These are phyloP conservation scores for Oryzias woworae DNA, from an alignment of 2,113 vertebrate species.

Conservation along the genomic window DNA sequence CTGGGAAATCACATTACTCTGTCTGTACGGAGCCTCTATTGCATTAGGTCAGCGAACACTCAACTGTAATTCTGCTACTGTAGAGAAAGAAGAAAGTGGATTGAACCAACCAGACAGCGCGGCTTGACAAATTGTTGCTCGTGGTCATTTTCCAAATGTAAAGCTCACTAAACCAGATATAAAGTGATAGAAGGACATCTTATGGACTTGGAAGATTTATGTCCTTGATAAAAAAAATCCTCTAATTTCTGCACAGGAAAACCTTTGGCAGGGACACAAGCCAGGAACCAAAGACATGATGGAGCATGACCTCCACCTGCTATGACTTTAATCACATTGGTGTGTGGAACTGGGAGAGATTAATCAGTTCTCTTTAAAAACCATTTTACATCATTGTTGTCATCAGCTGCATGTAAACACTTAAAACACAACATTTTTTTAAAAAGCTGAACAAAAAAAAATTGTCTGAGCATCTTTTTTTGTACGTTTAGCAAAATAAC, in stretches of 20 bases:
- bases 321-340: conserved; percentile 30
- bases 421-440: conserved; percentile 14
- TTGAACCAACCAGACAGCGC: conserved; percentile 51
- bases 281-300: conserved; percentile 27
- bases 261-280: conserved; percentile 31
- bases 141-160: conserved; percentile 67
- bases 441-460: too few species aligned
- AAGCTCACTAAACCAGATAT: conserved; percentile 43
- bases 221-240: conserved; percentile 38
- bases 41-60: conserved; percentile 69
- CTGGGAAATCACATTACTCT: conserved; percentile 72
- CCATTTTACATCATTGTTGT: conserved; percentile 16
- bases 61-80: conserved; percentile 70
- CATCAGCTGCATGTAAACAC: conserved; percentile 34
- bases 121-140: conserved; percentile 68
- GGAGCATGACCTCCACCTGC: conserved; percentile 36
- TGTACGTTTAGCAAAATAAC: neutral
- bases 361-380: conserved; percentile 32
- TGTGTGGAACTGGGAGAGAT: conserved; percentile 19
- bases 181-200: conserved; percentile 38
- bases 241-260: conserved; percentile 38
- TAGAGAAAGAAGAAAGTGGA: conserved; percentile 61
- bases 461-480: conserved; percentile 2
- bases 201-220: conserved; percentile 47
- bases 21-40: conserved; percentile 68